Evolutionary conservation across 2,113 vertebrate genomes (phyloP).

Genomic region (Thunnus maccoyii): DNA sequence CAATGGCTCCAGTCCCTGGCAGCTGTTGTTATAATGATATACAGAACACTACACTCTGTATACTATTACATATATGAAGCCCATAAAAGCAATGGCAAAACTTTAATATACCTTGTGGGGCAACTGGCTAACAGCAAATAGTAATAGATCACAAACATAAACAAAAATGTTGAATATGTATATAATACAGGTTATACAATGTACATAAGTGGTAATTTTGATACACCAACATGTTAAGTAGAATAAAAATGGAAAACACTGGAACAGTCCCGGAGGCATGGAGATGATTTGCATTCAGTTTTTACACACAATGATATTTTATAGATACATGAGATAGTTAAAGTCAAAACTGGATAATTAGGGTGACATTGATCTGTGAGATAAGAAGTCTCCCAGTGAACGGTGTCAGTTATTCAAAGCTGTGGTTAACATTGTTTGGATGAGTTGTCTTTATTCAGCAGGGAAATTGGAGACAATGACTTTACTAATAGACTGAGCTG

Average conservation of each 20-base stretch:
- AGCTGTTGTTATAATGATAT: conserved; percentile 5
- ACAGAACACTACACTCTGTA: neutral
- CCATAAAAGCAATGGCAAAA: neutral
- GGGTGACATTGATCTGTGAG: neutral
- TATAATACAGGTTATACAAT: neutral
- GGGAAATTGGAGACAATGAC: neutral
- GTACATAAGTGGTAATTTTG: neutral
- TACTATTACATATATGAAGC: neutral
- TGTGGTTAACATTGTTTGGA: conserved; percentile 2
- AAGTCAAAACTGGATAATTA: neutral
- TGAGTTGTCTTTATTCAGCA: neutral
- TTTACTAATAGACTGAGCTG: neutral
- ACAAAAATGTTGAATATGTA: neutral
- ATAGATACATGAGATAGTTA: neutral
- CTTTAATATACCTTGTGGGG: too few relatives aligned
- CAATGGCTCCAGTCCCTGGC: neutral
- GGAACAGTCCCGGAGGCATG: neutral
- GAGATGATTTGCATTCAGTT: conserved; percentile 29
- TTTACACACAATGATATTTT: conserved; percentile 14
- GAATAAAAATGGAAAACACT: neutral
- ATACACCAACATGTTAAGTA: accelerated
- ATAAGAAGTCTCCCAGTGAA: neutral
- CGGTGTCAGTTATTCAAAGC: conserved; percentile 2
- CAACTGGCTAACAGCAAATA: neutral
- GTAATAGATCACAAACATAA: neutral